Evolutionary conservation across 2,797 vertebrate genomes (phyloP).

Genomic region (Adrianichthys oophorus): DNA sequence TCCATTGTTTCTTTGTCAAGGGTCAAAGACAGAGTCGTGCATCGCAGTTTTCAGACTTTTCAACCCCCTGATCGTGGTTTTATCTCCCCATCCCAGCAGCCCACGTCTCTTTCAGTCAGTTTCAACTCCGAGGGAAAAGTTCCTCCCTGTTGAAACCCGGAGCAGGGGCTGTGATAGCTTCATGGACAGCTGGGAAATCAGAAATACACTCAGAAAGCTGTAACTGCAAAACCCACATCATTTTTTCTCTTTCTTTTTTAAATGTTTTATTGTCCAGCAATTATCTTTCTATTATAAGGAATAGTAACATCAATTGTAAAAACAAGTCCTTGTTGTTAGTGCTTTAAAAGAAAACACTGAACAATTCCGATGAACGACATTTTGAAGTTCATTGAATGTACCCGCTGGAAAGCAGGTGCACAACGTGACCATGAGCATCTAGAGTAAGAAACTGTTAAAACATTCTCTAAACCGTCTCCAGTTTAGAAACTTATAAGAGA

Average conservation of each 20-base stretch:
- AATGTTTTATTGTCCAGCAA: no score
- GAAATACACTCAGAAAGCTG: fast-evolving
- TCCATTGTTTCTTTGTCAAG: conserved; percentile 48
- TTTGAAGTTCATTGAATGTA: no score
- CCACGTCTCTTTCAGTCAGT: conserved; percentile 17
- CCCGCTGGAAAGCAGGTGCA: no score
- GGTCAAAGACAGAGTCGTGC: neutral
- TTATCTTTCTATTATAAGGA: no score
- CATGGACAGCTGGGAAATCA: neutral
- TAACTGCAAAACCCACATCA: neutral
- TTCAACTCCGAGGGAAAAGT: conserved; percentile 21
- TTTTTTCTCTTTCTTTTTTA: neutral
- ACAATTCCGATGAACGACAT: no score
- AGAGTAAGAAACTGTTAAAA: no score
- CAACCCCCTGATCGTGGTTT: conserved; percentile 26
- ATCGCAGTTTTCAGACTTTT: conserved; percentile 5
- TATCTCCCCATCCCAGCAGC: conserved; percentile 21
- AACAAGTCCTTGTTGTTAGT: no score
- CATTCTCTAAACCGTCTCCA: no score
- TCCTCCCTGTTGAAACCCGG: conserved; percentile 10
- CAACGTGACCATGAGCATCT: no score
- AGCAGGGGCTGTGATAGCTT: conserved; percentile 31
- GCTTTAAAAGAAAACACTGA: no score
- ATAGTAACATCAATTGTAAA: no score
- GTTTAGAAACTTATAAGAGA: no score